Evolutionary conservation across 2,797 vertebrate species (phyloP), one percentile per base, ranked within the genome.

Genomic region (Gymnothorax javanicus): DNA sequence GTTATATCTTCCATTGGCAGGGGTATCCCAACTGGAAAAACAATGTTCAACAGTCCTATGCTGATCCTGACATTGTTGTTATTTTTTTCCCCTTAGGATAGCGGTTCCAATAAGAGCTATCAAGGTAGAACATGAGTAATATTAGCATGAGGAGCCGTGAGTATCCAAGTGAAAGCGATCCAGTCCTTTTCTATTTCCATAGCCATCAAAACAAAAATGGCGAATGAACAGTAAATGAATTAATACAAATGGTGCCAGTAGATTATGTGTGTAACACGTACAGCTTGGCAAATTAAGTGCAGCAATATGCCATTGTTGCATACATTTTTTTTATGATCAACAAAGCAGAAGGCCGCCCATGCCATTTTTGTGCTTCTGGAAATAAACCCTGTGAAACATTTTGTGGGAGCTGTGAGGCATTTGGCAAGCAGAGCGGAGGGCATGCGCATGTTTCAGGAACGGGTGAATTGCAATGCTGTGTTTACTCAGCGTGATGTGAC

Each of bases 111-210:
- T 69, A 83, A 77, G 27, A 60, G 81, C 23, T 23, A 23, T 82
- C 81, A 82, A 87, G 82, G 82, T 84, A 82, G 84, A 77, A 52
- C 67, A 5, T 57, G 25, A 57, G 54, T 87, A 62, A 87, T 64
- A 77, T 87, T 83, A 59, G 69, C 9, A 82, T 27, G 82, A 69
- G 75, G 23, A 77, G 54, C 15, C 33, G 25, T 5, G 52, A 7
- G 6, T 81, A 56, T 71, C n/a, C n/a, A 52, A n/a, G 25, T 62
- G 86, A 87, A 87, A 69, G 82, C 75, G 27, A 50, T 82, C 69
- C 33, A 33, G 54, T 25, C 23, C 11, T 58, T 6, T 23, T 33
- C 23, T 17, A n/a, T 57, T 64, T 54, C n/a, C 3, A n/a, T 83
- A 83, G 25, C 12, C 23, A 64, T 84, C 54, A 25, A 11, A 23